Evolutionary conservation across 2,113 vertebrate species (phyloP).

Genomic region (Eptesicus fuscus): DNA sequence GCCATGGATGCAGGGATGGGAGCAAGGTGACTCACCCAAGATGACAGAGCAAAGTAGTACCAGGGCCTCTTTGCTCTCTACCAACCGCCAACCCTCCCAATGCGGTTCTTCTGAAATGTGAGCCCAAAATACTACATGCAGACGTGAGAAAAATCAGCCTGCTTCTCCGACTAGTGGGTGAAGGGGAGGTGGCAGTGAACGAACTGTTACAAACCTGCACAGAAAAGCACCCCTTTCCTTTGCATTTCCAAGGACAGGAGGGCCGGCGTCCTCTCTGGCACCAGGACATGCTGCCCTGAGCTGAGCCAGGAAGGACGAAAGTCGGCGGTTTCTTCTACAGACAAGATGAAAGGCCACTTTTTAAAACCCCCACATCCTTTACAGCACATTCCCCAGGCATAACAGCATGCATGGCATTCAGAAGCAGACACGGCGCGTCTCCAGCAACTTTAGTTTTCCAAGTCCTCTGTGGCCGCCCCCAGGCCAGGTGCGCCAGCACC

Average conservation of each 20-base stretch:
- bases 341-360: neutral
- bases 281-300: neutral
- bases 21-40: neutral
- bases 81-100: neutral
- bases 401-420: neutral
- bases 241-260: neutral
- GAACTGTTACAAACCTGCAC: neutral
- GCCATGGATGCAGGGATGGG: neutral
- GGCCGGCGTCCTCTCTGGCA: neutral
- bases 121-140: neutral
- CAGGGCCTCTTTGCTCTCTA: neutral
- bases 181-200: neutral
- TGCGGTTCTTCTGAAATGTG: neutral
- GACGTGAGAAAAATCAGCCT: neutral
- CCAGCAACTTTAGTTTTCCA: neutral
- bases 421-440: neutral
- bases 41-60: neutral
- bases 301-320: neutral
- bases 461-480: neutral
- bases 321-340: conserved; percentile 7
- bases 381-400: neutral
- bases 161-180: neutral
- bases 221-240: neutral
- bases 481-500: neutral
- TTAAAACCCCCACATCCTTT: fast-evolving